These are phyloP conservation scores for Hoplostethus atlanticus DNA, from an alignment of 2,797 vertebrate species.

Conservation along the genomic window DNA sequence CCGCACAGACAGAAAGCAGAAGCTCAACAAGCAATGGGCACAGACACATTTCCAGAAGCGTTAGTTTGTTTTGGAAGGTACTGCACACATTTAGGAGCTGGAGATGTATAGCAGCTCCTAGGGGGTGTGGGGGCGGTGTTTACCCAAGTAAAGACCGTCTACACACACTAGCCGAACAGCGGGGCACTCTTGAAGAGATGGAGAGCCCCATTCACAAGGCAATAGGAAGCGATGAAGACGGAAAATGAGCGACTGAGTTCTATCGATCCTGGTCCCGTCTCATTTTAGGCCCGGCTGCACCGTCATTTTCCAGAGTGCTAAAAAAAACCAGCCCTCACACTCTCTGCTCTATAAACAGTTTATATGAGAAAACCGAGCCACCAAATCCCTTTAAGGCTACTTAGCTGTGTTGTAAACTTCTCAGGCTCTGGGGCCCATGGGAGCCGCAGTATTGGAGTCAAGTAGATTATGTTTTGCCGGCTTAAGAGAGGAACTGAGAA, in stretches of 20 bases:
- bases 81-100: slow-evolving; percentile 56
- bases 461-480: slow-evolving; percentile 59
- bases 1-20: slow-evolving; percentile 30
- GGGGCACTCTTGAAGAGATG: neutral
- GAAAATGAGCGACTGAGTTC: too few relatives aligned
- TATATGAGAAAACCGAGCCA: slow-evolving; percentile 39
- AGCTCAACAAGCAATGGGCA: neutral
- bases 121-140: neutral
- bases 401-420: slow-evolving; percentile 67
- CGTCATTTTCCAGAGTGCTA: slow-evolving; percentile 32
- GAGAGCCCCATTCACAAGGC: too few relatives aligned
- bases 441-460: slow-evolving; percentile 43
- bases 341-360: slow-evolving; percentile 43
- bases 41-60: slow-evolving; percentile 2
- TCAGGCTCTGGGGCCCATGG: slow-evolving; percentile 31
- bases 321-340: slow-evolving; percentile 17
- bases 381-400: slow-evolving; percentile 69
- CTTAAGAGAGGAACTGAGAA: slow-evolving; percentile 41
- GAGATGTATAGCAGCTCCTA: slow-evolving; percentile 29
- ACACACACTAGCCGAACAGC: neutral
- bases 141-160: too few relatives aligned
- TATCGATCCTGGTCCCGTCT: neutral
- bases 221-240: too few relatives aligned
- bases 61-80: slow-evolving; percentile 37
- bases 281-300: slow-evolving; percentile 28